Percentiles rank a stretch among this genome's conserved stretches.
Conservation (phyloP, 2,797 vertebrate species). For the Poecilia velifera region DNA sequence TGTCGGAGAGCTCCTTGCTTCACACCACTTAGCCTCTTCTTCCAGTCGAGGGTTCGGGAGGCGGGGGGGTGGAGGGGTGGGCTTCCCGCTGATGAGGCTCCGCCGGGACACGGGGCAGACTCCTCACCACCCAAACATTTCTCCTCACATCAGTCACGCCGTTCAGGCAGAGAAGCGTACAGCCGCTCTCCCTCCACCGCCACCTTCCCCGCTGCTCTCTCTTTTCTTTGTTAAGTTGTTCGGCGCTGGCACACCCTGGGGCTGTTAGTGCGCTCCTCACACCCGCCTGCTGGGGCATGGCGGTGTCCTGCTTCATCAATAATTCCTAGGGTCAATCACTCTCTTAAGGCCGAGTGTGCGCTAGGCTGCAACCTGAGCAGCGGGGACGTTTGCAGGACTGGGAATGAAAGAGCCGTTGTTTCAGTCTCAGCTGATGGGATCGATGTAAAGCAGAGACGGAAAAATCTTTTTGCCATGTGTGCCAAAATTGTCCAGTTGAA, state of each 20-base stretch:
- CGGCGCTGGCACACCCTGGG: constrained; percentile 22
- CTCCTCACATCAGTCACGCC: constrained; percentile 78
- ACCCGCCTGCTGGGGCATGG: constrained; percentile 66
- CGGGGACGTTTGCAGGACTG: constrained; percentile 27
- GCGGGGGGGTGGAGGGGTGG: constrained; percentile 16
- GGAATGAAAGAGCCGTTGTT: not conserved
- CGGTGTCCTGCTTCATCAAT: constrained; percentile 66
- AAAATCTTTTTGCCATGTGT: not conserved
- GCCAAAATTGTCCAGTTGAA: not conserved
- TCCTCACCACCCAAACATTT: constrained; percentile 82
- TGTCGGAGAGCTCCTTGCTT: constrained; percentile 77
- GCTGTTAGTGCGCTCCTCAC: constrained; percentile 45
- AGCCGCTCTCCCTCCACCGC: constrained; percentile 34
- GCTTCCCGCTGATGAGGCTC: constrained; percentile 68
- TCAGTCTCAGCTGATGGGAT: not conserved
- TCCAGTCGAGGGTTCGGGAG: constrained; percentile 37
- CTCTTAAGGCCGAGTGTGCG: constrained; percentile 21
- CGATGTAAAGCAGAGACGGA: not conserved
- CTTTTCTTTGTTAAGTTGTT: constrained; percentile 44
- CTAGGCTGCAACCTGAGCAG: constrained; percentile 10
- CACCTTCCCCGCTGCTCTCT: not conserved
- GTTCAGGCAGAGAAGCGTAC: constrained; percentile 51
- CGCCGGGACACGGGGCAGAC: constrained; percentile 63
- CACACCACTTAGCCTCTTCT: constrained; percentile 80
- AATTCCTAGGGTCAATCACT: constrained; percentile 67